Evolutionary conservation across 2,888 invertebrate genomes (phyloP).

Genomic region (Nomada ferruginata): DNA sequence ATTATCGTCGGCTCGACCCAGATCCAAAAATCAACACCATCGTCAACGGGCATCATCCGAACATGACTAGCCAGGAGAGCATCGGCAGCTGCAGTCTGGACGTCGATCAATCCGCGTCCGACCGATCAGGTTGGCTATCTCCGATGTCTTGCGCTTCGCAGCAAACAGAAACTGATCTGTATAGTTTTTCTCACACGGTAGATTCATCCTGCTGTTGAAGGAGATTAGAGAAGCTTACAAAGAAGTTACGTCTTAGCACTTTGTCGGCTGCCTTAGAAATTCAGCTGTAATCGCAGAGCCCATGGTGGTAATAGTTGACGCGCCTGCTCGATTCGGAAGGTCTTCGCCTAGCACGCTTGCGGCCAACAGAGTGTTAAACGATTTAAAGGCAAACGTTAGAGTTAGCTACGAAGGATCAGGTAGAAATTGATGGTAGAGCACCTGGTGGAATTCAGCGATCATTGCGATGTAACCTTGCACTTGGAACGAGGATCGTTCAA

Average conservation of each 20-base stretch:
- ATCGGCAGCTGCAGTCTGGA: conserved; percentile 95
- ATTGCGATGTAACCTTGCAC: conserved; percentile 45
- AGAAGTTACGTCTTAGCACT: not conserved
- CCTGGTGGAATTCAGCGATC: conserved; percentile 11
- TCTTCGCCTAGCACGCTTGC: not conserved
- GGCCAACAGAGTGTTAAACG: not conserved
- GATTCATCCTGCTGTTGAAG: not conserved
- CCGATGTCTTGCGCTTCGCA: conserved; percentile 35
- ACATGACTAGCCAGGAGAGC: conserved; percentile 87
- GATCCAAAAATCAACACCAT: conserved; percentile 64
- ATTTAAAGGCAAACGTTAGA: not conserved
- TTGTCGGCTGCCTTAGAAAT: not conserved
- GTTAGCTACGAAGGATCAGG: not conserved
- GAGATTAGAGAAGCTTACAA: conserved; percentile 1
- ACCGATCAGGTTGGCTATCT: conserved; percentile 83
- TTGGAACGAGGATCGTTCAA: conserved; percentile 54
- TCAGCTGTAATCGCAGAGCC: not conserved
- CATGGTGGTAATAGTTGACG: not conserved
- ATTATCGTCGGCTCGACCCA: conserved; percentile 81
- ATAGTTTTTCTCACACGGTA: not conserved
- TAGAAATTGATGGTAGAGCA: not conserved
- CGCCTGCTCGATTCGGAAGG: not conserved
- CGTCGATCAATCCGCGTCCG: conserved; percentile 88
- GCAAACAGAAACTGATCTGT: not conserved
- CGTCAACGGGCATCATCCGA: conserved; percentile 65